Conservation (phyloP, 2,113 vertebrate genomes). For the Pampusana beccarii region DNA sequence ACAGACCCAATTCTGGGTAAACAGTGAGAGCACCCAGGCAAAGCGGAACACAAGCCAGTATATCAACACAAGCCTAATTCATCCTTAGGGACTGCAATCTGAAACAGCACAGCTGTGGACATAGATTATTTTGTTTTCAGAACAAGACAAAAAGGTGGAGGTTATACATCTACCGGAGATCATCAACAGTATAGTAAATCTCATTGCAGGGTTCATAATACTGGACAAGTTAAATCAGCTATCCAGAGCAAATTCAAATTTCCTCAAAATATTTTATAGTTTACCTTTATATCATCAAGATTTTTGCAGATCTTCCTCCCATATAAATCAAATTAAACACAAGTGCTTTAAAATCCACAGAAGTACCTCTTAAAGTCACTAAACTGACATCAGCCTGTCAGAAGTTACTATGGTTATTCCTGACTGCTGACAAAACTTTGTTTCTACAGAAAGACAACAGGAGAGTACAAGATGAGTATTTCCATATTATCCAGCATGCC, state of each 20-base stretch:
- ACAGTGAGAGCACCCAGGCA: not conserved
- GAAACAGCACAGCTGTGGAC: not conserved
- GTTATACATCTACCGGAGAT: not conserved
- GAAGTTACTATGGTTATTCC: not conserved
- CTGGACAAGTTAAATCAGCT: not conserved
- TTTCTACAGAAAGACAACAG: not conserved
- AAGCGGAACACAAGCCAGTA: not conserved
- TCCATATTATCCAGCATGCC: not conserved
- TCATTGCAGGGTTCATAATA: not conserved
- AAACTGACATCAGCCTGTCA: not conserved
- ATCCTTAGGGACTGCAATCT: not conserved
- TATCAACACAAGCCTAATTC: not conserved
- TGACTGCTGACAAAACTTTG: not conserved
- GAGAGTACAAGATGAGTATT: fast-evolving
- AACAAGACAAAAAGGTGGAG: not conserved
- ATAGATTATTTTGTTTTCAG: not conserved
- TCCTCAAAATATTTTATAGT: not conserved
- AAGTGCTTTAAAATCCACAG: not conserved
- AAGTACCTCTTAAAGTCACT: not conserved
- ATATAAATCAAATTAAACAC: not conserved
- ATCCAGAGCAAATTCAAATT: not conserved
- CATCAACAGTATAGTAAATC: not conserved
- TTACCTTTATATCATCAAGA: not conserved
- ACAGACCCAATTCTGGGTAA: not conserved
- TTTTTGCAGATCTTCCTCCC: not conserved